A percentile compares a stretch with the other conserved stretches of the same genome.
phyloP scores from a whole-genome alignment of 2,797 vertebrate genomes.

The Tarsius wallacei region DNA sequence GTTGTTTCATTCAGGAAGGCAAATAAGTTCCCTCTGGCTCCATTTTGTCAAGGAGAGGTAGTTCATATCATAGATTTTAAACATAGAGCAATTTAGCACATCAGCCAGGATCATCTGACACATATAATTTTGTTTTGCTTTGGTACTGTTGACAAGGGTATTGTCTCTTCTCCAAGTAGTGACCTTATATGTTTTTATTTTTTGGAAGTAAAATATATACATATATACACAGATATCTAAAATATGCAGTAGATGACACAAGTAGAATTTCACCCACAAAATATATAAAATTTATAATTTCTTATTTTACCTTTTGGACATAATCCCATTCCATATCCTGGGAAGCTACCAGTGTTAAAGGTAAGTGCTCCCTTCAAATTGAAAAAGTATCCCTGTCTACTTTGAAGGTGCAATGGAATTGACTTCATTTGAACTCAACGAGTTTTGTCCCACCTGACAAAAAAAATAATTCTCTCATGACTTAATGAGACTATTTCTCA shows the following conservation, averaged over 20 bases:
- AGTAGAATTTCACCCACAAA: neutral
- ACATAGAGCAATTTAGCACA: neutral
- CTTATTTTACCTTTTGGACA: neutral
- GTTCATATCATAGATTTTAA: neutral
- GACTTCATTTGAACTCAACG: neutral
- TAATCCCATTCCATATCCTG: neutral
- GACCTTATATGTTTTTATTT: neutral
- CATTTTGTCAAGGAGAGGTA: neutral
- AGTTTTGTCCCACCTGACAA: conserved; percentile 9
- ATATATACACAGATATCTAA: neutral
- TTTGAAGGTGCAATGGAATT: neutral
- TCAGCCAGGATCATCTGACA: neutral
- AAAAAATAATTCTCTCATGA: neutral
- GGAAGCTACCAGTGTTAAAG: neutral
- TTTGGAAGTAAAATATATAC: neutral
- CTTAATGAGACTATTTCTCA: conserved; percentile 48
- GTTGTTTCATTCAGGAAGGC: neutral
- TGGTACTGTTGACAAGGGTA: neutral
- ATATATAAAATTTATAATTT: conserved; percentile 1
- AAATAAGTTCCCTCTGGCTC: neutral
- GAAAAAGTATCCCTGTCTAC: conserved; percentile 21
- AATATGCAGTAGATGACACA: neutral
- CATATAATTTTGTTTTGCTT: neutral
- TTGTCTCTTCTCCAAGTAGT: neutral
- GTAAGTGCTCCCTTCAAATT: conserved; percentile 27